Evolutionary conservation across 2,797 vertebrate species (phyloP), one percentile per base, ranked within the genome.

Genomic region (Tympanoctomys barrerae): DNA sequence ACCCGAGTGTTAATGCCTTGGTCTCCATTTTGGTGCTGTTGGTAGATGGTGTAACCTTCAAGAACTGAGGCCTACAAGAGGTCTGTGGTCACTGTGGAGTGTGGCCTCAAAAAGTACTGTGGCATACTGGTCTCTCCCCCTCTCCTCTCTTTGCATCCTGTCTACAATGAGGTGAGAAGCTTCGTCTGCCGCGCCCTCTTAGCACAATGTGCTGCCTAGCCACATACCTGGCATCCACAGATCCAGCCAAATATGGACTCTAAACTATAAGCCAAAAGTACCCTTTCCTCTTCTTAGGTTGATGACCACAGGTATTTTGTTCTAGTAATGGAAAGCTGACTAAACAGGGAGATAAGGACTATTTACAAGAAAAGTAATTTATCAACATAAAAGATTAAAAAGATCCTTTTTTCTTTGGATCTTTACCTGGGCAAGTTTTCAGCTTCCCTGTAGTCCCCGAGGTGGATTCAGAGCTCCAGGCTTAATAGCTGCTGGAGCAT

Each of bases 401-500:
- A n/a, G n/a, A 28, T 96, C 93, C 89, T 91, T 93, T 96, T 96
- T 75, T 92, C 96, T 49, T n/a, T 52, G 2, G 3, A 78, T 92
- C 95, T 87, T 96, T 89, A 86, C 86, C 96, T 96, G 90, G 97
- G 96, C 82, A 95, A 57, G 91, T 85, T 92, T 14, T 97, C 78
- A 80, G 77, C 46, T 46, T 96, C 75, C 33, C 92, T 97, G 5
- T 94, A 95, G 71, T 98, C 54, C 95, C 97, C 36, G 92, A 96
- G 96, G 96, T 96, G 87, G 87, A 97, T 98, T 89, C 97, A 97
- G 94, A 97, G 96, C 94, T 26, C 92, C 92, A 62, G 82, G 33
- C 94, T 95, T 91, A 68, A 91, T 90, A 91, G 28, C 96, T 87
- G 97, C 97, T 98, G 97, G 96, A 98, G 87, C 97, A 97, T 98